These are phyloP conservation scores for Sus cebifrons DNA, from an alignment of 2,797 vertebrate species.

Conservation along the genomic window DNA sequence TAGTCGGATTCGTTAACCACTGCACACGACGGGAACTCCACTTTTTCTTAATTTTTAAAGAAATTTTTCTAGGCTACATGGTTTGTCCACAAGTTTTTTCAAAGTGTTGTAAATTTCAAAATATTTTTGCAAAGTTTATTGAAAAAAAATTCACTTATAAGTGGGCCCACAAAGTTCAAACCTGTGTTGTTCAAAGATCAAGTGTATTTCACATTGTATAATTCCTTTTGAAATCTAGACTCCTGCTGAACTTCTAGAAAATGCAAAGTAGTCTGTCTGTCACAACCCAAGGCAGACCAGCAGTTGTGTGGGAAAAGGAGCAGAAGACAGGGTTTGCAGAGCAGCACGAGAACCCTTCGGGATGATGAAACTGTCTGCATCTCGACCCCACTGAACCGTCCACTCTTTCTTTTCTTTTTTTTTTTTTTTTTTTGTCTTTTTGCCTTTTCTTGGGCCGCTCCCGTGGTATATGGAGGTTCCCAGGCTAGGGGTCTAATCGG, in stretches of 20 bases:
- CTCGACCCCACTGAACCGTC: too few relatives aligned
- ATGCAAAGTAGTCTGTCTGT: neutral
- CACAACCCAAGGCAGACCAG: neutral
- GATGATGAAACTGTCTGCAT: fast-evolving
- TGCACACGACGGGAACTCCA: too few relatives aligned
- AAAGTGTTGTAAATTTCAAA: neutral
- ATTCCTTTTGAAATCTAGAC: neutral
- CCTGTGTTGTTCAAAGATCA: neutral
- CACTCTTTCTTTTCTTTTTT: too few relatives aligned
- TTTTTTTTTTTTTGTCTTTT: too few relatives aligned
- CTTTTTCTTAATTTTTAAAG: neutral
- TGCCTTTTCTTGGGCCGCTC: too few relatives aligned
- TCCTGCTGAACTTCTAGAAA: neutral
- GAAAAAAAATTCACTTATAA: neutral
- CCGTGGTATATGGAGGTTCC: too few relatives aligned
- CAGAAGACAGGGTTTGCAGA: neutral
- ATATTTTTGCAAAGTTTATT: neutral
- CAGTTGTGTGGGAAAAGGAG: neutral
- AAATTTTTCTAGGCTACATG: neutral
- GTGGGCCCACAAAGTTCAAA: neutral
- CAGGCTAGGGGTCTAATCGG: too few relatives aligned
- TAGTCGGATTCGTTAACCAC: too few relatives aligned
- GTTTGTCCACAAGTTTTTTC: neutral
- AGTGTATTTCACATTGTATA: neutral
- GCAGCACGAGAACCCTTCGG: fast-evolving